phyloP scores from a whole-genome alignment of 2,888 invertebrate species.

The Erynnis tages region DNA sequence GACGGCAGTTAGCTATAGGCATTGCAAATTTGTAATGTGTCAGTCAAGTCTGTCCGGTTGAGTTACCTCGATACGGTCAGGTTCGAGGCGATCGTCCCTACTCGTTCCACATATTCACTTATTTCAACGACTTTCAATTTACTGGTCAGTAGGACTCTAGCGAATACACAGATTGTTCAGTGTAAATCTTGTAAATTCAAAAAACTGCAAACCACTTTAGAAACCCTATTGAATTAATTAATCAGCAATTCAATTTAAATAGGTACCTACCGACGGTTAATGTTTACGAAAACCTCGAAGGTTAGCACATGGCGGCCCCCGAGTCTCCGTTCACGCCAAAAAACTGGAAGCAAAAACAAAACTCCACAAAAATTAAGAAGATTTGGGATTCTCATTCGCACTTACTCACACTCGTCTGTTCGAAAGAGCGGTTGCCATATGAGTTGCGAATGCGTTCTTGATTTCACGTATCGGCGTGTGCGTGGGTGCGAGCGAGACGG shows the following conservation, averaged over 20 bases:
- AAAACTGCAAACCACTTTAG: not conserved
- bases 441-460: slow-evolving; percentile 53
- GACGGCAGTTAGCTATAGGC: slow-evolving; percentile 15
- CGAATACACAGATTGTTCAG: too few species aligned
- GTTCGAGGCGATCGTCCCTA: slow-evolving; percentile 68
- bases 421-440: slow-evolving; percentile 64
- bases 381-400: slow-evolving; percentile 78
- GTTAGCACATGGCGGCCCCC: slow-evolving; percentile 39
- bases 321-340: slow-evolving; percentile 42
- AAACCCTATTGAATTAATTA: slow-evolving; percentile 19
- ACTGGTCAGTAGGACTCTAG: slow-evolving; percentile 47
- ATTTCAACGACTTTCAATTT: slow-evolving; percentile 46
- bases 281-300: slow-evolving; percentile 38
- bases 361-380: slow-evolving; percentile 62
- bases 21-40: slow-evolving; percentile 51
- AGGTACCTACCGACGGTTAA: slow-evolving; percentile 5
- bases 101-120: slow-evolving; percentile 65
- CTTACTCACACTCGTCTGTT: slow-evolving; percentile 69
- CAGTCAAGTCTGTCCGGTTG: slow-evolving; percentile 73
- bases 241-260: slow-evolving; percentile 27
- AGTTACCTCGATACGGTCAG: slow-evolving; percentile 77
- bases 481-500: slow-evolving; percentile 61
- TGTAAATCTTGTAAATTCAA: slow-evolving; percentile 26
- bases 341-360: slow-evolving; percentile 54
- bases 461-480: slow-evolving; percentile 41